phyloP scores from a whole-genome alignment of 37 sponge, comb jelly and placozoan species.

The Halisarca cf. caerulea region DNA sequence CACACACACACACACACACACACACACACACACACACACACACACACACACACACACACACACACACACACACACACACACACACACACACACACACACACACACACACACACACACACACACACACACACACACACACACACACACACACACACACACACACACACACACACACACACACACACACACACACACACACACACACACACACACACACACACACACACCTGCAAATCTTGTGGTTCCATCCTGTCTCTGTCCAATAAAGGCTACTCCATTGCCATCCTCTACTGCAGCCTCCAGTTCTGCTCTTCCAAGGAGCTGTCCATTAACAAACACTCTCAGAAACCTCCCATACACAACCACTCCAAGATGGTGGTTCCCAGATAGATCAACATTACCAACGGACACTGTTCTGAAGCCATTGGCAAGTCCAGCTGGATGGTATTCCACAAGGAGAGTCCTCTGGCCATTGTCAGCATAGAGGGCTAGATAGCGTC shows the following conservation, averaged over 20 bases:
- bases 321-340: constrained; percentile 58
- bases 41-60: too few species aligned
- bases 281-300: constrained; percentile 49
- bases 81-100: too few species aligned
- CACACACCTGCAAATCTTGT: constrained; percentile 46
- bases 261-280: constrained; percentile 42
- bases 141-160: too few species aligned
- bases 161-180: too few species aligned
- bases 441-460: constrained; percentile 61
- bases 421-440: constrained; percentile 52
- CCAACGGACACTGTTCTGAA: constrained; percentile 40
- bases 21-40: too few species aligned
- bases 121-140: too few species aligned
- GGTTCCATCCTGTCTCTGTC: constrained; percentile 19
- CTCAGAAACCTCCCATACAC: constrained; percentile 28
- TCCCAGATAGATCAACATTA: constrained; percentile 37
- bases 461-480: constrained; percentile 26
- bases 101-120: too few species aligned
- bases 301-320: constrained; percentile 8
- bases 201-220: too few species aligned
- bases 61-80: too few species aligned
- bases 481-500: constrained; percentile 44
- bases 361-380: constrained; percentile 60
- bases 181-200: too few species aligned
- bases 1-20: too few species aligned